Base-by-base conservation (phyloP, 1,140 invertebrate species). In the Stenopsyche tienmushanensis region DNA sequence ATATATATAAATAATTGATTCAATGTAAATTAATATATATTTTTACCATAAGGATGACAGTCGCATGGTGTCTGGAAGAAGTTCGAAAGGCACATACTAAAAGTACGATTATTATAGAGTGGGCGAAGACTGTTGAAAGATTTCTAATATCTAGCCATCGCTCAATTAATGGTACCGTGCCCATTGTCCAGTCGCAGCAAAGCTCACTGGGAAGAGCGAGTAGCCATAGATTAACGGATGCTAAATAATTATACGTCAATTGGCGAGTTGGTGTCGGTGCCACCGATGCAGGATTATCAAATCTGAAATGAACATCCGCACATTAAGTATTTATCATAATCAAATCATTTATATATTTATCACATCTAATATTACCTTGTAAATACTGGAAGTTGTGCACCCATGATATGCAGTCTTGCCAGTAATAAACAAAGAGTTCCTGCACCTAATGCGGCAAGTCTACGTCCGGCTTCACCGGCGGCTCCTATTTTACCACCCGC, bases 151-250 rank as follows among this genome's bases (percentile, higher is more conserved):
- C 96, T 0, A 83, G 67, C 71, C 96, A 85, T 29, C 87, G 88
- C 62, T 88, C 84, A 9, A 98, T 82, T 9, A 98, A 74, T 0
- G 94, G 92, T 55, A 98, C 89, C 23, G 96, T 97, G 29, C 94
- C 95, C 96, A 98, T 98, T 44, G 96, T 98, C 96, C 96, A 98
- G 81, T 98, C 96, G 79, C 95, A 98, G 81, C 95, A 97, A 13
- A 98, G 84, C 72, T 92, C 85, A 66, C 88, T 90, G 10, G 96
- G 96, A 75, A 93, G 89, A 29, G 96, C 82, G 47, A 98, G 81
- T 41, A 98, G 80, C 90, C 93, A 96, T 25, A 90, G 82, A 81
- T 98, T 98, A 29, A 98, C 83, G 26, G 92, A 88, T 45, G 94
- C 86, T 62, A 98, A 83, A 79, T 97, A 98, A 78, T 93, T 93